Evolutionary conservation across 2,888 invertebrate genomes (phyloP), one percentile per base, ranked within the genome.

Genomic region (Diadromus collaris): DNA sequence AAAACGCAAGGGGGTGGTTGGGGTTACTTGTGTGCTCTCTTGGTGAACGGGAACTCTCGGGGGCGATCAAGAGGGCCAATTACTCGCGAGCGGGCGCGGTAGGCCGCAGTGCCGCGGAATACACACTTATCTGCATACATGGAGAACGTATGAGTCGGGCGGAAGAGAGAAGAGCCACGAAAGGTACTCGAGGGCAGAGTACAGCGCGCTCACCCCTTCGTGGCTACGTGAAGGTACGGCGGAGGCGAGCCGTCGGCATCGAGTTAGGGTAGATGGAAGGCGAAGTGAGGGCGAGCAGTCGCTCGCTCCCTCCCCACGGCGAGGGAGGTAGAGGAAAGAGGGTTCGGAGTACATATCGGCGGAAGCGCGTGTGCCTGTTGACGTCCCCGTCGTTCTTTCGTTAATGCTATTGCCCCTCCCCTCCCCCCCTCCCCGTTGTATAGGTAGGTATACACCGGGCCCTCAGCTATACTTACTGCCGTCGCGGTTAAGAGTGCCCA

Each of bases 61-160:
- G 77, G 79, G 48, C 89, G 89, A 90, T 90, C 90, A 88, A 90
- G 90, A 89, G 90, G 87, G 87, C 90, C 90, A 90, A 90, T 90
- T 90, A 90, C 87, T 86, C 80, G 83, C 27, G 72, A 76, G 70
- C 46, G 13, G 75, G 75, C 76, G 65, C 76, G 72, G 76, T 76
- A 34, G 46, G 64, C 78, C 75, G 60, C 68, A 48, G 69, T 76
- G 63, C 67, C 76, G 73, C 74, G 78, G 68, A 80, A 80, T 79
- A 81, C 68, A 80, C 79, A 78, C 75, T 81, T 78, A 80, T 80
- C 82, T 71, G 51, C 81, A 76, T 82, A 81, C 74, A 76, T 61
- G 78, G 54, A 77, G 58, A 72, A 67, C 34, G 38, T 61, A 63
- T 21, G 46, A 58, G 41, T 41, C 13, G 9, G 46, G 41, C 13